Evolutionary conservation across 2,113 vertebrate genomes (phyloP).

Genomic region (Albula goreensis): DNA sequence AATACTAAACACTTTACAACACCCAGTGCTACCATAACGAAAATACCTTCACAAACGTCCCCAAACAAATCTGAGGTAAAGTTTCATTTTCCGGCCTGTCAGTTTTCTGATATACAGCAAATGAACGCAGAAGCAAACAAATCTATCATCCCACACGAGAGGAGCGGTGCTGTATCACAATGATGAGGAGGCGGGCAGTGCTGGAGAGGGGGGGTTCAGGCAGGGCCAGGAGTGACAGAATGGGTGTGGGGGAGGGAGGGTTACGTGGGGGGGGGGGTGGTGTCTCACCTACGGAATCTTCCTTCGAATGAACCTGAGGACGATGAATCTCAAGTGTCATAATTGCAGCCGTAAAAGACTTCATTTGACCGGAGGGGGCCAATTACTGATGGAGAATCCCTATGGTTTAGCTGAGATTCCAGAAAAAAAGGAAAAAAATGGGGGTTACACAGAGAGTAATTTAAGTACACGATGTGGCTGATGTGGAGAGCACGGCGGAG

Average conservation of each 20-base stretch:
- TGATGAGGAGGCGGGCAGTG: background rate
- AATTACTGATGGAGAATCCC: constrained; percentile 41
- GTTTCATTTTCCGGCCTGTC: constrained; percentile 85
- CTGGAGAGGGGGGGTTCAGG: too few species aligned
- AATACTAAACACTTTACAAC: background rate
- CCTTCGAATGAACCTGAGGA: constrained; percentile 67
- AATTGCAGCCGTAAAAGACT: constrained; percentile 44
- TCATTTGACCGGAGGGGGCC: constrained; percentile 49
- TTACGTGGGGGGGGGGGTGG: background rate
- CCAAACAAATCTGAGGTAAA: constrained; percentile 80
- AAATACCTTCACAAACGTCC: constrained; percentile 71
- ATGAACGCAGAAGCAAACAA: constrained; percentile 82
- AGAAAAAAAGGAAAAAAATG: too few species aligned
- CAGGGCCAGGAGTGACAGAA: background rate
- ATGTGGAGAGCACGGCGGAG: background rate
- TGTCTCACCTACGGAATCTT: constrained; percentile 69
- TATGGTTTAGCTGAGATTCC: background rate
- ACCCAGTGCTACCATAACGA: constrained; percentile 49
- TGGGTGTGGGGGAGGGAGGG: background rate
- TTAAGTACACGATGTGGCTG: background rate
- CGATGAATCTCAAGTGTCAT: constrained; percentile 51
- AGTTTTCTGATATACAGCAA: constrained; percentile 80
- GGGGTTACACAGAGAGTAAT: background rate
- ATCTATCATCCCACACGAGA: constrained; percentile 82
- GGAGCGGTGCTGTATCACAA: constrained; percentile 48